These are phyloP conservation scores for Brienomyrus brachyistius DNA, from an alignment of 2,113 vertebrate genomes.

Conservation along the genomic window DNA sequence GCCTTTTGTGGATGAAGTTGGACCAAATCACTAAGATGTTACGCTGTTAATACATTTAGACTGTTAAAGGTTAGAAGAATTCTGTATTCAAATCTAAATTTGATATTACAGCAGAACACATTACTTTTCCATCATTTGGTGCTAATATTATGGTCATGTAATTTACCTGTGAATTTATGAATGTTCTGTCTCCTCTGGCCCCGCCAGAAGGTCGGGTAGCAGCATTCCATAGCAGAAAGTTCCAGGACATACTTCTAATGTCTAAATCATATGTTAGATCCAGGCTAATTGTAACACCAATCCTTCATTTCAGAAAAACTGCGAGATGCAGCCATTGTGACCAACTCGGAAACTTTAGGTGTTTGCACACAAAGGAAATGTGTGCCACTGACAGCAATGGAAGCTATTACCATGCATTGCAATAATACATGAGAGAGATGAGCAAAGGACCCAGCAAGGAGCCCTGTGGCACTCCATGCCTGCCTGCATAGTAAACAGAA, in stretches of 20 bases:
- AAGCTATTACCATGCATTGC: background rate
- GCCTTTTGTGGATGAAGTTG: background rate
- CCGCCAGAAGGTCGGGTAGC: background rate
- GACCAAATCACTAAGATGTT: background rate
- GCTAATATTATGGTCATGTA: background rate
- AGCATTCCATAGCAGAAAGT: background rate
- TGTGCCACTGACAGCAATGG: background rate
- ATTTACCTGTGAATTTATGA: background rate
- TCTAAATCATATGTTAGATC: background rate
- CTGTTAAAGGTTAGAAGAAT: background rate
- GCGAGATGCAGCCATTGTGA: background rate
- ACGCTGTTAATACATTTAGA: background rate
- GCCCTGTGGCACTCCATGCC: background rate
- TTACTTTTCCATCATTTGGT: background rate
- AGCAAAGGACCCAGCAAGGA: background rate
- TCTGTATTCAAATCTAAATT: background rate
- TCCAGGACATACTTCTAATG: background rate
- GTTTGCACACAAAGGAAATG: background rate
- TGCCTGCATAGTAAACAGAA: background rate
- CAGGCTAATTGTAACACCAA: background rate
- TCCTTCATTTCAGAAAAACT: background rate
- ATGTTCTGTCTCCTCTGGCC: background rate
- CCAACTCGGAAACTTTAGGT: background rate
- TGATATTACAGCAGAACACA: background rate
- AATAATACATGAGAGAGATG: background rate